These are phyloP conservation scores for Pseudochaenichthys georgianus DNA, from an alignment of 2,797 vertebrate genomes.

Conservation along the genomic window DNA sequence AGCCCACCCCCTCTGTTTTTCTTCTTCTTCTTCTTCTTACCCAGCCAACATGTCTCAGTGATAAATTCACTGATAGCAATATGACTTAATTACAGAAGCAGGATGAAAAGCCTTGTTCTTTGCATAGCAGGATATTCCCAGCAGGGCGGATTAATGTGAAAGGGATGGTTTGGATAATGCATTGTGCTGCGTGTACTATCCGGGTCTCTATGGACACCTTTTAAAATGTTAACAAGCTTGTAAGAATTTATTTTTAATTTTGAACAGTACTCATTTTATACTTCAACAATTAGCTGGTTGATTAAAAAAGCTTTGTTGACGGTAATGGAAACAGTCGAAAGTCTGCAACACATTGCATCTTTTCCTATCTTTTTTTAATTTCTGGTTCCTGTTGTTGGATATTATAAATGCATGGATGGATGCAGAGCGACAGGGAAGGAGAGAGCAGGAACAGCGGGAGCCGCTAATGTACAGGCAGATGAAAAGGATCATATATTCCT, in stretches of 20 bases:
- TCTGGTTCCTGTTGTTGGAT: conserved; percentile 19
- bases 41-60: conserved; percentile 48
- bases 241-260: conserved; percentile 33
- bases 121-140: conserved; percentile 40
- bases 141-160: conserved; percentile 47
- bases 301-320: conserved; percentile 8
- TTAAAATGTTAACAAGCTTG: conserved; percentile 38
- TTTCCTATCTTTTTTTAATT: not conserved
- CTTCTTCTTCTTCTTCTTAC: conserved; percentile 18
- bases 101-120: conserved; percentile 52
- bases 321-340: conserved; percentile 12
- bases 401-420: conserved; percentile 30
- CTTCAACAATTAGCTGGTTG: conserved; percentile 3
- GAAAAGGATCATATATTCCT: conserved; percentile 50
- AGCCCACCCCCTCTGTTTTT: conserved; percentile 21
- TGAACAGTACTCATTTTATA: conserved; percentile 1
- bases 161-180: conserved; percentile 41
- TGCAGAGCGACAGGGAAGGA: conserved; percentile 13
- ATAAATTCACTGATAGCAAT: conserved; percentile 52
- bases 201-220: conserved; percentile 28
- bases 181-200: conserved; percentile 30
- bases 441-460: conserved; percentile 28
- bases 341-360: not conserved
- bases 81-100: conserved; percentile 72
- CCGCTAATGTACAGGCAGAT: conserved; percentile 51